Evolutionary conservation across 92 coral and sea anemone genomes (phyloP).

Genomic region (Epizoanthus rinbou): DNA sequence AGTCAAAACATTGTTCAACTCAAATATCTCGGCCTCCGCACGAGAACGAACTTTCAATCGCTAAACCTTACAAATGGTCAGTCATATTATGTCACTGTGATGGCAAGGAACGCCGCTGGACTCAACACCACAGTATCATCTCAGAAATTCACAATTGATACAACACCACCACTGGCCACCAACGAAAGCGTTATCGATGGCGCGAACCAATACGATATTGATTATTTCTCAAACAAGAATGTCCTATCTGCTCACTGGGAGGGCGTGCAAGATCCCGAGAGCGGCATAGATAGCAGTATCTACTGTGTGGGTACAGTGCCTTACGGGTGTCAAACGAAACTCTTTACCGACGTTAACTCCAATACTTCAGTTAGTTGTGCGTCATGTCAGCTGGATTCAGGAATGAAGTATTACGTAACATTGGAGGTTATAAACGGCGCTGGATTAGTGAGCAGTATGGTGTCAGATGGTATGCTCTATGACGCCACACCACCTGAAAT

Average conservation of each 20-base stretch:
- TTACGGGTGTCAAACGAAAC: slow-evolving; percentile 76
- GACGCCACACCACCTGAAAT: slow-evolving; percentile 85
- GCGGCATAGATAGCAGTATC: slow-evolving; percentile 62
- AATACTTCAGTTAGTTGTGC: slow-evolving; percentile 66
- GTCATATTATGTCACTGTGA: slow-evolving; percentile 72
- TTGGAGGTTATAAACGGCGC: slow-evolving; percentile 80
- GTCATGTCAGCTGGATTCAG: slow-evolving; percentile 61
- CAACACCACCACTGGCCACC: slow-evolving; percentile 73
- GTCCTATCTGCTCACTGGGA: slow-evolving; percentile 85
- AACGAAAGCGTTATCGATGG: slow-evolving; percentile 83
- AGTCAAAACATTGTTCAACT: slow-evolving; percentile 65
- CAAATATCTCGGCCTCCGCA: slow-evolving; percentile 64
- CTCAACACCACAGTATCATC: slow-evolving; percentile 51
- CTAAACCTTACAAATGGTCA: slow-evolving; percentile 63
- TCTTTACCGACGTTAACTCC: slow-evolving; percentile 52
- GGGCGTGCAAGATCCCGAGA: slow-evolving; percentile 73
- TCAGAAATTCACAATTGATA: slow-evolving; percentile 65
- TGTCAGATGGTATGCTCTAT: slow-evolving; percentile 84
- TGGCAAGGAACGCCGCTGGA: slow-evolving; percentile 82
- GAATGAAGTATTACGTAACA: slow-evolving; percentile 67
- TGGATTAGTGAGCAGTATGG: slow-evolving; percentile 62
- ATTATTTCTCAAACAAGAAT: slow-evolving; percentile 59
- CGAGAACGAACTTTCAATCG: slow-evolving; percentile 37
- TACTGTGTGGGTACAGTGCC: slow-evolving; percentile 91
- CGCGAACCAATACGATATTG: slow-evolving; percentile 57